Conservation (phyloP, 2,888 invertebrate species). For the Microctonus hyperodae region DNA sequence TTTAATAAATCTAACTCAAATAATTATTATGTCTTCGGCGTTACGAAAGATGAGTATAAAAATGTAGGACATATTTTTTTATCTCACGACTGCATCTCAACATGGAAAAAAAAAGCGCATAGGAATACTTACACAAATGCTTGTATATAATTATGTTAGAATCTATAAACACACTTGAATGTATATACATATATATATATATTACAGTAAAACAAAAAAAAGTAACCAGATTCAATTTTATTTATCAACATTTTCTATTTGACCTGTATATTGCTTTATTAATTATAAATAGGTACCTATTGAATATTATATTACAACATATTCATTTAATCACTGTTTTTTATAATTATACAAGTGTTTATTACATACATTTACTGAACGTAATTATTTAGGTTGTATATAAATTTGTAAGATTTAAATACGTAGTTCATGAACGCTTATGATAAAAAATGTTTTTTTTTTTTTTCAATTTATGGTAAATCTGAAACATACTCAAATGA, state of each 20-base stretch:
- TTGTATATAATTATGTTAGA: slow-evolving; percentile 40
- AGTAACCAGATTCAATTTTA: not conserved
- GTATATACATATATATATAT: not conserved
- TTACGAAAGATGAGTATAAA: not conserved
- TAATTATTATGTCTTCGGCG: no score
- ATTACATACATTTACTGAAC: not conserved
- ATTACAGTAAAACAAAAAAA: not conserved
- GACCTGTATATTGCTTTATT: not conserved
- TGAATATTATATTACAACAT: not conserved
- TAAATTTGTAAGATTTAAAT: not conserved
- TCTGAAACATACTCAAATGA: not conserved
- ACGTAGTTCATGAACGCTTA: not conserved
- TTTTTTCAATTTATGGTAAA: not conserved
- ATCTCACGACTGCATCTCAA: not conserved
- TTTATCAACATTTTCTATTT: not conserved
- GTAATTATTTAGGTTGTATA: not conserved
- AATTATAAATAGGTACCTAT: no score
- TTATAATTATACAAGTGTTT: not conserved
- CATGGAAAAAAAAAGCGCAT: not conserved
- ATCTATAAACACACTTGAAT: slow-evolving; percentile 23
- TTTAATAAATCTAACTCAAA: not conserved
- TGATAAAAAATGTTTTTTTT: not conserved
- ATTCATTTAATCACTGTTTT: not conserved
- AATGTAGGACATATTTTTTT: not conserved
- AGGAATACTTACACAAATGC: slow-evolving; percentile 20